Evolutionary conservation across 2,113 vertebrate species (phyloP), one percentile per base, ranked within the genome.

Genomic region (Macroglossus sobrinus): DNA sequence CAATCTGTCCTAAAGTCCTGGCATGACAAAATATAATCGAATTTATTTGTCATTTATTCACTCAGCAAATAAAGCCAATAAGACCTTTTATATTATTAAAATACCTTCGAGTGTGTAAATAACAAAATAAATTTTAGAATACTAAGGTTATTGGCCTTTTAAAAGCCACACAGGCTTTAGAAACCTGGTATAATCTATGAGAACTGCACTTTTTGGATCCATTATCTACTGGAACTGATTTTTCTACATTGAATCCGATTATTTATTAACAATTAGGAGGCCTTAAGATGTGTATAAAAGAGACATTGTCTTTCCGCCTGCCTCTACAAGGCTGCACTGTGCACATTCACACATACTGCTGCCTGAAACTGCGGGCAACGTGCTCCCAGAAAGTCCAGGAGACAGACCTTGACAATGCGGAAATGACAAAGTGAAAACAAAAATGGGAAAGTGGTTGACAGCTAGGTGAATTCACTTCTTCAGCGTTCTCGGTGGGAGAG

Each of bases 281-380:
- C 3, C 13, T 24, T n/a, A 7, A 64, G 43, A 53, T 1, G 28
- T 11, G 22, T 2, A 1, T 43, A 13, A 47, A 9, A 5, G 43
- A 79, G n/a, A 55, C 26, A 2, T 0, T 5, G 47, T 15, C 64
- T n/a, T n/a, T 19, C 64, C 28, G 18, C 26, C 26, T 5, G 11
- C 7, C 24, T 28, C 40, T 45, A 4, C 16, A 24, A 35, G 38
- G 3, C 15, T 33, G 26, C 30, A 12, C 38, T 8, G 57, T 33
- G n/a, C 19, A 28, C 3, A 0, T 40, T 14, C 16, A 19, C 9
- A 35, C 1, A 2, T 4, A 24, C 55, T 30, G 24, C 18, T 2
- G 22, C 11, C 57, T 33, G 1, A 11, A 28, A 3, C 35, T 33
- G 59, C 35, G 33, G 40, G 71, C 28, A 21, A 40, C 21, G 47